Percentiles rank a stretch among this genome's conserved stretches.
phyloP scores from a whole-genome alignment of 2,888 invertebrate species.

The Drosophila putrida region DNA sequence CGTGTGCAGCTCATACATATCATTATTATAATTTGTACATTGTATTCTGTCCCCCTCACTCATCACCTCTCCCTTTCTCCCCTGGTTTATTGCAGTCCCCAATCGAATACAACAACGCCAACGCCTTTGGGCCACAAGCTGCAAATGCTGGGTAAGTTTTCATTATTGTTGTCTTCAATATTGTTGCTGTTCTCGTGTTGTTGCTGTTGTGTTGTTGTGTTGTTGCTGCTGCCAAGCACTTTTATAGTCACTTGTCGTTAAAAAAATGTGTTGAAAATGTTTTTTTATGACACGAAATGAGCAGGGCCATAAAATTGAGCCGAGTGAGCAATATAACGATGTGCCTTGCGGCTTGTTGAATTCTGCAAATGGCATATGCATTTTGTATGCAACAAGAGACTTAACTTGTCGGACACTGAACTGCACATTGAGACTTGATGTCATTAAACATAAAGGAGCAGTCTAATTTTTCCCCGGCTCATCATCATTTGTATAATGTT shows the following conservation, averaged over 20 bases:
- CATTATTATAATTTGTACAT: conserved; percentile 74
- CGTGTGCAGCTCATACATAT: conserved; percentile 37
- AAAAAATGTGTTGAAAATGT: conserved; percentile 73
- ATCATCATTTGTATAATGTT: not conserved
- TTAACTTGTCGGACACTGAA: conserved; percentile 43
- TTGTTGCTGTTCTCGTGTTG: conserved; percentile 29
- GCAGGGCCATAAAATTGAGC: conserved; percentile 70
- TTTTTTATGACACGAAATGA: conserved; percentile 75
- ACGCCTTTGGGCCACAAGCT: conserved; percentile 76
- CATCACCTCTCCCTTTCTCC: not conserved
- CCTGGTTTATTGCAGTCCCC: conserved; percentile 65
- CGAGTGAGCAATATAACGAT: conserved; percentile 63
- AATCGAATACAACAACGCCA: conserved; percentile 58
- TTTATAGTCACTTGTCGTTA: conserved; percentile 74
- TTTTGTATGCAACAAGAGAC: conserved; percentile 40
- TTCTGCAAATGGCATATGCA: conserved; percentile 56
- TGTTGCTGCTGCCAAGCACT: conserved; percentile 46
- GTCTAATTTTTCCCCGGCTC: conserved; percentile 11
- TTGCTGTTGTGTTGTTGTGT: conserved; percentile 30
- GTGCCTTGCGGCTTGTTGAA: conserved; percentile 53
- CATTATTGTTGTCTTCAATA: conserved; percentile 48
- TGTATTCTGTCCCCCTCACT: conserved; percentile 42
- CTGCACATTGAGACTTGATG: conserved; percentile 34
- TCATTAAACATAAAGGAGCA: conserved; percentile 19
- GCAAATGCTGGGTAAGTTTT: conserved; percentile 72